Evolutionary conservation across 2,797 vertebrate species (phyloP).

Genomic region (Muscicapa striata): DNA sequence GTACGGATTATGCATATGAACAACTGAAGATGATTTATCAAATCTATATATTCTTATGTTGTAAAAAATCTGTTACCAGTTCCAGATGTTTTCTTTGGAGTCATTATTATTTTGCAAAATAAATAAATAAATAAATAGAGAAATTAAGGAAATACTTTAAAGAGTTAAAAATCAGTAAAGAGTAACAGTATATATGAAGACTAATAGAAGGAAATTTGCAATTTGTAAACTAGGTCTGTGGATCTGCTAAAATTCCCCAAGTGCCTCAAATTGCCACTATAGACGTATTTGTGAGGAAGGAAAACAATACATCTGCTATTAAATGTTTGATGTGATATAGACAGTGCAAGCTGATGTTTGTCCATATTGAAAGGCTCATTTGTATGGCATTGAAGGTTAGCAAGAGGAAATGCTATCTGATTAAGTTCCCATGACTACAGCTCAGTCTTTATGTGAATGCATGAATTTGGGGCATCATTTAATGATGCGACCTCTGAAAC

Average conservation of each 20-base stretch:
- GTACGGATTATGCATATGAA: not conserved
- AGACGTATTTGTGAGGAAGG: not conserved
- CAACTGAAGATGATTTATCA: not conserved
- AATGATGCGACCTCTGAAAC: not conserved
- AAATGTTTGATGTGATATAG: constrained; percentile 28
- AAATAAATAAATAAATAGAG: too few relatives aligned
- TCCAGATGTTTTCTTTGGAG: not conserved
- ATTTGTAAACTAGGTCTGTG: not conserved
- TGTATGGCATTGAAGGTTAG: constrained; percentile 17
- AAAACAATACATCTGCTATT: not conserved
- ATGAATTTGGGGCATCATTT: not conserved
- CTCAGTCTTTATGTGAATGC: not conserved
- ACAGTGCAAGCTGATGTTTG: constrained; percentile 14
- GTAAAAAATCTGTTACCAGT: not conserved
- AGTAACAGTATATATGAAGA: not conserved
- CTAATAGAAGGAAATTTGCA: not conserved
- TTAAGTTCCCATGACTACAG: not conserved
- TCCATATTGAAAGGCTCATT: constrained; percentile 46
- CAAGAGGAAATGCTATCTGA: not conserved
- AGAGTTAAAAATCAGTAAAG: not conserved
- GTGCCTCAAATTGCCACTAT: not conserved
- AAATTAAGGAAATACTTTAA: not conserved
- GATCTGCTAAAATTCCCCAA: not conserved
- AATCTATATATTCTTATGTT: not conserved
- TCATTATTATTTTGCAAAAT: not conserved